A percentile compares a stretch with the other conserved stretches of the same genome.
Conservation (phyloP, 2,113 vertebrate species). For the Osmerus mordax region DNA sequence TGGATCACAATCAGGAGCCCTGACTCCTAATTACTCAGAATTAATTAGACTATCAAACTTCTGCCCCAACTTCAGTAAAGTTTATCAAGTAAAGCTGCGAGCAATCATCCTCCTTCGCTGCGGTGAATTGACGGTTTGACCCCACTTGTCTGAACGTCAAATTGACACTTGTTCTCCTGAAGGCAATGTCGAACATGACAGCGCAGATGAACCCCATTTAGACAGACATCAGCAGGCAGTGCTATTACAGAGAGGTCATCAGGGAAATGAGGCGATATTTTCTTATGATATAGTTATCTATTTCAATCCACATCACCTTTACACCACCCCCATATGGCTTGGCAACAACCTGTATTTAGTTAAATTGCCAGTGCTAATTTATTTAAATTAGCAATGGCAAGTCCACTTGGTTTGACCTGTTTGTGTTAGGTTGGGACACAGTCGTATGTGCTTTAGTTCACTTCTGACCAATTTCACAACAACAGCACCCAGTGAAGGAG, state of each 20-base stretch:
- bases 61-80: constrained; percentile 43
- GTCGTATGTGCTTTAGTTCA: too few relatives aligned
- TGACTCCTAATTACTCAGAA: constrained; percentile 56
- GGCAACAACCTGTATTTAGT: too few relatives aligned
- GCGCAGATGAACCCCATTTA: constrained; percentile 52
- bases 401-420: too few relatives aligned
- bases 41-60: constrained; percentile 59
- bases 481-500: constrained; percentile 12
- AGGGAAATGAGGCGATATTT: constrained; percentile 60
- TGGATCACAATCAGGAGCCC: constrained; percentile 28
- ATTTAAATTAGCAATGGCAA: too few relatives aligned
- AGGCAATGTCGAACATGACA: constrained; percentile 68
- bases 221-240: constrained; percentile 48
- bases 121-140: constrained; percentile 61
- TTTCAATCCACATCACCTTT: constrained; percentile 38
- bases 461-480: background rate
- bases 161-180: constrained; percentile 57
- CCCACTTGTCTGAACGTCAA: constrained; percentile 61
- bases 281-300: constrained; percentile 42
- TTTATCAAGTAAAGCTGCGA: constrained; percentile 59
- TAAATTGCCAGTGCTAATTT: too few relatives aligned
- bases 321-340: constrained; percentile 6
- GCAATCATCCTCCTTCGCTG: constrained; percentile 60
- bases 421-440: too few relatives aligned
- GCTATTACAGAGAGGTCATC: constrained; percentile 56